These are phyloP conservation scores for Drosophila barbarae DNA, from an alignment of 2,888 invertebrate genomes.

Conservation along the genomic window DNA sequence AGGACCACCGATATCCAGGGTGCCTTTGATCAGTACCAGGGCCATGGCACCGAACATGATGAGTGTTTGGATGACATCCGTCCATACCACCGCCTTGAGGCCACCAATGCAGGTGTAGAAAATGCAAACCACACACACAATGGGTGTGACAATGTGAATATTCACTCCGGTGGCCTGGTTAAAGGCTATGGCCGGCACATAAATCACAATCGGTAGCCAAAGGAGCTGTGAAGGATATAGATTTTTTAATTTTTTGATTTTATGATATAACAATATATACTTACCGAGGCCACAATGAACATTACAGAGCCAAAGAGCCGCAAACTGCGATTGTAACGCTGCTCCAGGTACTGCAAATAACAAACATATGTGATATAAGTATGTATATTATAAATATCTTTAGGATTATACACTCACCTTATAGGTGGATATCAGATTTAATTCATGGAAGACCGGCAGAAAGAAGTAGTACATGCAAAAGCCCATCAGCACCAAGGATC, in stretches of 20 bases:
- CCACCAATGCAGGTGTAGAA: conserved; percentile 89
- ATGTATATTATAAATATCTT: rapidly evolving
- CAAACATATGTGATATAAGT: no score
- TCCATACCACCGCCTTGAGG: conserved; percentile 86
- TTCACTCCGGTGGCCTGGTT: conserved; percentile 90
- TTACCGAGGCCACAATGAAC: conserved; percentile 83
- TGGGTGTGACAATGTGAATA: conserved; percentile 86
- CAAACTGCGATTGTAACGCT: conserved; percentile 84
- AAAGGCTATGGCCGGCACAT: conserved; percentile 86
- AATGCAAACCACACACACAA: conserved; percentile 88
- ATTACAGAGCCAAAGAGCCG: conserved; percentile 84
- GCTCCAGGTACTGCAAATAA: conserved; percentile 82
- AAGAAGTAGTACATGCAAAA: conserved; percentile 83
- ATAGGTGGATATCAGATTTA: conserved; percentile 87
- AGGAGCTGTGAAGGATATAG: conserved; percentile 81
- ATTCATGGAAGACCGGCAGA: conserved; percentile 86
- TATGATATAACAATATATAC: neutral
- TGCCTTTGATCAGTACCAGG: conserved; percentile 84
- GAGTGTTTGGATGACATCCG: conserved; percentile 85
- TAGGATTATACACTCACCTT: conserved; percentile 81
- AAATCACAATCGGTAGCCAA: conserved; percentile 87
- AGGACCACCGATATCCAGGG: conserved; percentile 84
- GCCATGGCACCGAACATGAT: conserved; percentile 86
- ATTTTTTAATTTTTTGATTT: neutral
- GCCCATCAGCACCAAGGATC: conserved; percentile 82